phyloP scores from a whole-genome alignment of 2,797 vertebrate genomes.

The Poeciliopsis presidionis region DNA sequence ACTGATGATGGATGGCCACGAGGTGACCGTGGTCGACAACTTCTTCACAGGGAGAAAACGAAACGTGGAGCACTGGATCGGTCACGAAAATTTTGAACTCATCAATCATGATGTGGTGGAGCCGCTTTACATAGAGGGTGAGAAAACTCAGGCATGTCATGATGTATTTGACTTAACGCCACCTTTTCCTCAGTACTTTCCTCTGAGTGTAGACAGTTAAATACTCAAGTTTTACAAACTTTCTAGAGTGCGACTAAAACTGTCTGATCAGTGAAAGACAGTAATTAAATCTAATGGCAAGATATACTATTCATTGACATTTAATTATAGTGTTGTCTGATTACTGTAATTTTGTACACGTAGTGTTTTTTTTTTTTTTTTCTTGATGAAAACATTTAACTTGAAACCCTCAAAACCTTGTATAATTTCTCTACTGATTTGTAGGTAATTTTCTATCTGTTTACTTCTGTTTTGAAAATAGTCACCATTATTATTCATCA shows the following conservation, averaged over 20 bases:
- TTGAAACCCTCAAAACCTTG: not conserved
- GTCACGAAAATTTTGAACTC: constrained; percentile 99
- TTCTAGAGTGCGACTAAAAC: not conserved
- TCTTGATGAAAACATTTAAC: not conserved
- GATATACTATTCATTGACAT: not conserved
- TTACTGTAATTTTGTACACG: not conserved
- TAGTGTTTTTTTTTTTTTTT: not conserved
- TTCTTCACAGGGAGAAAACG: constrained; percentile 99
- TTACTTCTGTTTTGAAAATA: not conserved
- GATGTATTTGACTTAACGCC: not conserved
- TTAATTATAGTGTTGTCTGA: not conserved
- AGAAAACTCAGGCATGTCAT: constrained; percentile 44
- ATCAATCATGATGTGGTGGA: constrained; percentile 99
- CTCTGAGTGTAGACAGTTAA: not conserved
- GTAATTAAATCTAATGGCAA: not conserved
- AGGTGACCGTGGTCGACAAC: constrained; percentile 99
- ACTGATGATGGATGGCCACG: constrained; percentile 99
- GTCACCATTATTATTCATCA: not conserved
- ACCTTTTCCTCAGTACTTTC: not conserved
- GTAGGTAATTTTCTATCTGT: not conserved
- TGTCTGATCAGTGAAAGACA: not conserved
- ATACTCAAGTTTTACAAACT: not conserved
- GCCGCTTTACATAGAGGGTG: constrained; percentile 98
- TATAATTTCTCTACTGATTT: not conserved
- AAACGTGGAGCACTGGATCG: constrained; percentile 99